Evolutionary conservation across 2,888 invertebrate species (phyloP), one percentile per base, ranked within the genome.

Genomic region (Ecdyonurus torrentis): DNA sequence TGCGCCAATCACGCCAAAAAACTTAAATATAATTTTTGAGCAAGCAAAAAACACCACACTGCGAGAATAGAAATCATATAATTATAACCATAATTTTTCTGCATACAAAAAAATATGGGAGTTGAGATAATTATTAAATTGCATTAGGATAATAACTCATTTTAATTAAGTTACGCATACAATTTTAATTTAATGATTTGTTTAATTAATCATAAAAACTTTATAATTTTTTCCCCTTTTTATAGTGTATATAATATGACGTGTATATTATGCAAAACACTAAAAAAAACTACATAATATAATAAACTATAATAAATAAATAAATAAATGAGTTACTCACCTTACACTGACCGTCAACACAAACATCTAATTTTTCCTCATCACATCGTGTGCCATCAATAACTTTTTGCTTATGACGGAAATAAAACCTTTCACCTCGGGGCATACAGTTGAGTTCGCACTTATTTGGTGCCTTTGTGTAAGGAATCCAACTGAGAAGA

Each of bases 391-490:
- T 93, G 53, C 93, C 87, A 79, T 98, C 87, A 66, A 85, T 79
- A 67, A 97, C 88, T 73, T 86, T 84, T 66, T 81, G 77, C 69
- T 84, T 85, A 72, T 93, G 91, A 20, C 90, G 82, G 77, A 89
- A 91, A 78, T 95, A 96, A 77, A 97, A 94, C 66, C 91, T 81
- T 72, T 92, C 92, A 1, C 89, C 89, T 65, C 83, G 83, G 1
- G 97, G 95, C 88, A 91, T 92, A 76, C 98, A 98, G 76, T 93
- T 94, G 70, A 98, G 78, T 74, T 96, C 94, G 75, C 98, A 99
- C 23, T 89, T 89, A 74, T 92, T 91, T 18, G 87, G 85, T 2
- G 88, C 90, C 71, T 88, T 89, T 55, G 85, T 87, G 74, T 91
- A 93, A 0, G 93, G 93, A 65, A 91, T 81, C 93, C 93, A 93